Evolutionary conservation across 23 tunicate species (phyloP).

Genomic region (Trididemnum clinides): DNA sequence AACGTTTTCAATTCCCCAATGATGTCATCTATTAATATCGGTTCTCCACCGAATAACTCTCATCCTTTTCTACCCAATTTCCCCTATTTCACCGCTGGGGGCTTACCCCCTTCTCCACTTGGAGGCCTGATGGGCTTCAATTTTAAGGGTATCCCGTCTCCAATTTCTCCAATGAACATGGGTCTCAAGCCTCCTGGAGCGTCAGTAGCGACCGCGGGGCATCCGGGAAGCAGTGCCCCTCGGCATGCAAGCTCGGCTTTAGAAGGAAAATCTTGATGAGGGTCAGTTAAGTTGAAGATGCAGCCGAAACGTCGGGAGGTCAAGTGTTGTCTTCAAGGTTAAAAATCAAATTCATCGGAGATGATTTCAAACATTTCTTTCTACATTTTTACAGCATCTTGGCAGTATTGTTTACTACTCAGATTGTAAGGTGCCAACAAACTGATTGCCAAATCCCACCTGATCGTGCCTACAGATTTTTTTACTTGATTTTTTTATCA

Average conservation of each 20-base stretch:
- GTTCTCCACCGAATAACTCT: slow-evolving; percentile 20
- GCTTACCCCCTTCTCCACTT: slow-evolving; percentile 36
- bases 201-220: slow-evolving; percentile 20
- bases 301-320: too few species aligned
- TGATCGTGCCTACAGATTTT: too few species aligned
- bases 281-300: too few species aligned
- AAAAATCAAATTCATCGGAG: too few species aligned
- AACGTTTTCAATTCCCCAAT: slow-evolving; percentile 39
- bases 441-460: too few species aligned
- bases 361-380: too few species aligned
- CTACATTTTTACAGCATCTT: too few species aligned
- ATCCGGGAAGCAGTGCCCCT: slow-evolving; percentile 24
- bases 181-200: slow-evolving; percentile 22
- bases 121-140: slow-evolving; percentile 51
- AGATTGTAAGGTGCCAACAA: too few species aligned
- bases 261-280: slow-evolving; percentile 75
- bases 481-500: too few species aligned
- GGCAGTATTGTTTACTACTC: too few species aligned
- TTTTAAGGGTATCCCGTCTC: slow-evolving; percentile 36
- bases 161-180: slow-evolving; percentile 18
- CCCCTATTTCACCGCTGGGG: slow-evolving; percentile 26
- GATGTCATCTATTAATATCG: slow-evolving; percentile 43
- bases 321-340: too few species aligned
- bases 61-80: slow-evolving; percentile 36
- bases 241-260: slow-evolving; percentile 47